A percentile compares a stretch with the other conserved stretches of the same genome.
These are phyloP conservation scores for Periophthalmus magnuspinnatus DNA, from an alignment of 2,797 vertebrate species.

Conservation along the genomic window DNA sequence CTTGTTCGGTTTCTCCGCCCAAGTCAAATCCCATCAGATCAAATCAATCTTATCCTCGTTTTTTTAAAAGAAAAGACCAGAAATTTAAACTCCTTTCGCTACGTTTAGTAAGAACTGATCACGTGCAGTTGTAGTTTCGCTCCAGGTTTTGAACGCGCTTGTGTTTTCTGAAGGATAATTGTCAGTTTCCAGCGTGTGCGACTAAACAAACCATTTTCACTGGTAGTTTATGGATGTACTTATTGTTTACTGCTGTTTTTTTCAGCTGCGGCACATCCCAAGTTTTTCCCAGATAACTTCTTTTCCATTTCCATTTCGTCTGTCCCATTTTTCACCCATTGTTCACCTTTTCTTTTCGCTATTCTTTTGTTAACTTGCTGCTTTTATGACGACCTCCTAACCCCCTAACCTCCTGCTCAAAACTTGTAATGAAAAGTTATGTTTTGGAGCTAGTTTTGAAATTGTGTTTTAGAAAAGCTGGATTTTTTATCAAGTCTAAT, in stretches of 20 bases:
- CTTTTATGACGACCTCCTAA: background rate
- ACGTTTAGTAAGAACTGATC: background rate
- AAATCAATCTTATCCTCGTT: background rate
- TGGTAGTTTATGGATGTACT: background rate
- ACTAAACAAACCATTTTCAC: background rate
- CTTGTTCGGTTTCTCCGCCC: conserved; percentile 9
- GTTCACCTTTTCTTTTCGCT: background rate
- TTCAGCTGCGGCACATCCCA: background rate
- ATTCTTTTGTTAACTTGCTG: background rate
- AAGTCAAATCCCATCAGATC: conserved; percentile 34
- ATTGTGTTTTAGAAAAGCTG: background rate
- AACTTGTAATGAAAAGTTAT: background rate
- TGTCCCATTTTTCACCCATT: conserved; percentile 6
- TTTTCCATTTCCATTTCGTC: background rate
- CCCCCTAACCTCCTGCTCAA: background rate
- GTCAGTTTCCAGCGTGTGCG: conserved; percentile 5
- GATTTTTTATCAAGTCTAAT: background rate
- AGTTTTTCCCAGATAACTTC: background rate
- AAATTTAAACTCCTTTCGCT: background rate
- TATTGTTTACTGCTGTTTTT: background rate
- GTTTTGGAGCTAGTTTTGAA: background rate
- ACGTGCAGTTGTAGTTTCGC: background rate
- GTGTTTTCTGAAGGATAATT: conserved; percentile 5
- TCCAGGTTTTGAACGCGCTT: background rate
- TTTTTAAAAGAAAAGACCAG: background rate